Conservation (phyloP, 2,113 vertebrate genomes). For the Malurus elegans region DNA sequence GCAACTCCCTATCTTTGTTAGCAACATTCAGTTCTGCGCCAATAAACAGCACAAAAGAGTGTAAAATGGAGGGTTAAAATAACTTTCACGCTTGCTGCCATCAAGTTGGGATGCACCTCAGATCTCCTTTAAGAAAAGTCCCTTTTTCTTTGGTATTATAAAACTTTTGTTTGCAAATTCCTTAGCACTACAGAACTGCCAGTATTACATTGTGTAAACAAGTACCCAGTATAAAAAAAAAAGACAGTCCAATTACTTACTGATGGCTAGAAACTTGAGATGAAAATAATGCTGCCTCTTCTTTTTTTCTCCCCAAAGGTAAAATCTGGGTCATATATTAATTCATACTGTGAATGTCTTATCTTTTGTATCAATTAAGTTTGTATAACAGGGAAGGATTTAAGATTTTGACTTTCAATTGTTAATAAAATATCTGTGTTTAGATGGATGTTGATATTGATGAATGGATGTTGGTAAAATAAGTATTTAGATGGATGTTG, state of each 20-base stretch:
- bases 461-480: background rate
- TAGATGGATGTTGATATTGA: background rate
- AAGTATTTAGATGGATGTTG: background rate
- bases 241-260: background rate
- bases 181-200: background rate
- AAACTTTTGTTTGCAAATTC: background rate
- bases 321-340: background rate
- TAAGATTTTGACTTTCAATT: background rate
- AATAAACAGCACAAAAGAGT: background rate
- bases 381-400: background rate
- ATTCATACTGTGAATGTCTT: background rate
- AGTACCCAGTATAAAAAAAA: background rate
- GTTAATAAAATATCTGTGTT: background rate
- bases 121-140: background rate
- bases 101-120: background rate
- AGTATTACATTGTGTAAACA: background rate
- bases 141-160: background rate
- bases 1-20: background rate
- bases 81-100: background rate
- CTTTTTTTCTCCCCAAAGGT: background rate
- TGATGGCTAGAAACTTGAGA: background rate
- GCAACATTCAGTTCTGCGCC: fast-evolving
- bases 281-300: background rate
- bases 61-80: background rate
- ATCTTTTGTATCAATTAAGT: background rate